phyloP scores from a whole-genome alignment of 2,113 vertebrate species.

The Hyaena hyaena region DNA sequence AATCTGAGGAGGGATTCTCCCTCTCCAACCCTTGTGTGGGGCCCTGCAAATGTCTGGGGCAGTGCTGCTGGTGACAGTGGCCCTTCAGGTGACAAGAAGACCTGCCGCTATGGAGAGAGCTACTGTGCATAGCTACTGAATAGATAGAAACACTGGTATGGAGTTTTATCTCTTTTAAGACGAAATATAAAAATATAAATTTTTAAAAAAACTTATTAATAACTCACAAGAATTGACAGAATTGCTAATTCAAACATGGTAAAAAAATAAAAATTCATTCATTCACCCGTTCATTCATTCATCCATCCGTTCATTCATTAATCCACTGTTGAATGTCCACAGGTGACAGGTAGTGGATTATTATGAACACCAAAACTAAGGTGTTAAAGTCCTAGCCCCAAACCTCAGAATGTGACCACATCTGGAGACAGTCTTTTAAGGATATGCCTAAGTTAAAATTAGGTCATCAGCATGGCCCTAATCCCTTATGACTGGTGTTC shows the following conservation, averaged over 20 bases:
- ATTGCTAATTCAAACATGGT: not conserved
- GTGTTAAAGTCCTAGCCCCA: not conserved
- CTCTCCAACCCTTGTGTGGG: not conserved
- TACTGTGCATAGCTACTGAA: not conserved
- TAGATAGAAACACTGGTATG: not conserved
- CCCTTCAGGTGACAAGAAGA: not conserved
- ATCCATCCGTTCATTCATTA: not conserved
- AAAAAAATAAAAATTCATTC: not conserved
- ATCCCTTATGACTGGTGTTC: not conserved
- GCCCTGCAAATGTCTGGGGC: fast-evolving
- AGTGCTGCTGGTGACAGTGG: fast-evolving
- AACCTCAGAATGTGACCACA: not conserved
- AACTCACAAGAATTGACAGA: not conserved
- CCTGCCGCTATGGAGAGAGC: not conserved
- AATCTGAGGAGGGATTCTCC: not conserved
- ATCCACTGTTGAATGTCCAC: not conserved
- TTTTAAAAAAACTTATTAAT: not conserved
- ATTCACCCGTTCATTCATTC: not conserved
- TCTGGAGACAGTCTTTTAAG: not conserved
- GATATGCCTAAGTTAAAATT: not conserved
- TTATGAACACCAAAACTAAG: not conserved
- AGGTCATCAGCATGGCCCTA: not conserved
- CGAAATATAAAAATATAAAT: not conserved
- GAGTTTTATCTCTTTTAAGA: not conserved
- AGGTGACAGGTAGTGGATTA: not conserved